Base-by-base conservation (phyloP, 2,797 vertebrate species). In the Sebastes taczanowskii region DNA sequence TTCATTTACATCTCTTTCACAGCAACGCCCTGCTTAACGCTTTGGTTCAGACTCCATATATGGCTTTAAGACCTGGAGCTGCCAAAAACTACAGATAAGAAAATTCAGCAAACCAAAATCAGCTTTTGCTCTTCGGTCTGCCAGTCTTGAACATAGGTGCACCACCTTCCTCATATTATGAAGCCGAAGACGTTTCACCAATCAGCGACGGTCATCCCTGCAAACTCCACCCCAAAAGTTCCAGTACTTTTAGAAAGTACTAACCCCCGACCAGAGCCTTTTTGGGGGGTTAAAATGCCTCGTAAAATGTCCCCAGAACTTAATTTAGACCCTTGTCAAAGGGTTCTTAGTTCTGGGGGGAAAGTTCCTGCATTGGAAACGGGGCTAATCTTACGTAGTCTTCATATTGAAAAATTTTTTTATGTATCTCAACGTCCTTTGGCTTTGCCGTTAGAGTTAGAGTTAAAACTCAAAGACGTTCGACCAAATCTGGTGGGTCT, bases 291-390 rank as follows among this genome's bases (percentile, higher is more conserved):
- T 42, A 16, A 49, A 49, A 49, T 49, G 0, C 46, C 7, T 49
- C 0, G 3, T 9, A 20, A 20, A 20, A 7, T 49, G 46, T 20
- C 46, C 46, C 46, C 0, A 0, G 18, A 0, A 49, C 46, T 18
- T 49, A 20, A 49, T 49, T 49, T 49, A 49, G 46, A 49, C 46
- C 18, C 7, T 20, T 20, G 46, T 20, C 18, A 49, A 49, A 49
- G 18, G 46, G 46, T 20, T 49, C 18, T 49, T 49, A 20, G 7
- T 49, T 49, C 46, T 20, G 0, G 46, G 42, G 42, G 18, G 14
- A 42, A 42, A 42, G 38, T 16, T 42, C 38, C 38, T 42, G 38
- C 14, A 0, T 1, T 49, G 42, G 46, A 49, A 49, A 49, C 7
- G 16, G 46, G 46, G 2, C 18, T 49, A 49, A 49, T 49, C 46